These are phyloP conservation scores for Lepidostoma basale DNA, from an alignment of 1,140 invertebrate genomes.

Conservation along the genomic window DNA sequence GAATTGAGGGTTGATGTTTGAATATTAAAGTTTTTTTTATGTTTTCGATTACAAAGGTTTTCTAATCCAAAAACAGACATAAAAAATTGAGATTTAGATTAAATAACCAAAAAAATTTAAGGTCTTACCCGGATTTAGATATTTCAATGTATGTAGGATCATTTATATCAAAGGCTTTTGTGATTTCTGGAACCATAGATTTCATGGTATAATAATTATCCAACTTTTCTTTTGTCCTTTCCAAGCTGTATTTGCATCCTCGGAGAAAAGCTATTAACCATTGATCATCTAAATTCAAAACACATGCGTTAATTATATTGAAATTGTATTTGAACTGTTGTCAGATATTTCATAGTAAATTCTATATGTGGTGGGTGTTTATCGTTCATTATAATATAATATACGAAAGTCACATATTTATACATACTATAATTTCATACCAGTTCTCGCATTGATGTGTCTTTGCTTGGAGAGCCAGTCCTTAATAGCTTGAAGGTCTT, in stretches of 20 bases:
- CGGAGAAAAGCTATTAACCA: constrained; percentile 78
- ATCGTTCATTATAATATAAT: too few species aligned
- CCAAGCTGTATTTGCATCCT: constrained; percentile 82
- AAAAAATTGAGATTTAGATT: background rate
- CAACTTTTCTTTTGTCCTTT: constrained; percentile 80
- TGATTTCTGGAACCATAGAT: constrained; percentile 53
- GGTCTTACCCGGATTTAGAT: constrained; percentile 57
- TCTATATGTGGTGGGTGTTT: too few species aligned
- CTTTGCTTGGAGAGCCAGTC: constrained; percentile 70
- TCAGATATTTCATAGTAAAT: too few species aligned
- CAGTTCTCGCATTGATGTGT: constrained; percentile 61
- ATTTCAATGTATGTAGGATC: constrained; percentile 55
- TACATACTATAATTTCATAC: constrained; percentile 22
- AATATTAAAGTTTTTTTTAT: background rate
- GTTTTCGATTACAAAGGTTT: background rate
- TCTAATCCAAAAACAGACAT: background rate
- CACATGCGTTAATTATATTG: too few species aligned
- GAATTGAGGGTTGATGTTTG: too few species aligned
- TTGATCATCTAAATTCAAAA: constrained; percentile 65
- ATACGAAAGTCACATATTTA: background rate
- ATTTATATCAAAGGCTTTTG: constrained; percentile 51
- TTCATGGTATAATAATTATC: constrained; percentile 71
- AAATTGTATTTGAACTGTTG: too few species aligned
- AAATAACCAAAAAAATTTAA: background rate
- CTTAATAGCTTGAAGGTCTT: constrained; percentile 63